Base-by-base conservation (phyloP, 1,140 invertebrate species). In the Drosophila hydei region DNA sequence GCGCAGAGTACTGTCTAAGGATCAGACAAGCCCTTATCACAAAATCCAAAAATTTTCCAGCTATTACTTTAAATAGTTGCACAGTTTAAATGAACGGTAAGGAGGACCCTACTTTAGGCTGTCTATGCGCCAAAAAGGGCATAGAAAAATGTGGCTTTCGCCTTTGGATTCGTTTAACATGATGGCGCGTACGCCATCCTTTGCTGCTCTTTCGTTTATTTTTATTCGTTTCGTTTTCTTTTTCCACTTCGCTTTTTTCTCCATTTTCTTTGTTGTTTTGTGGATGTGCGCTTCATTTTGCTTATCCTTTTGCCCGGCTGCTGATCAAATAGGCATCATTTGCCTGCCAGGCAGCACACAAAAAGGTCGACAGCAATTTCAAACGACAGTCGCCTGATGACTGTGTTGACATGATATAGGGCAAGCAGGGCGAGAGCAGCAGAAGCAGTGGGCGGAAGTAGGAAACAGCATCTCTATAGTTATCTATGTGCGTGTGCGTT, bases 321-420 rank as follows among this genome's bases (percentile, higher is more conserved):
- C 81, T 77, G 83, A 87, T 87, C 83, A 88, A 87, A 87, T 87
- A 87, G 81, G 83, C 81, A 88, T 87, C 74, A 88, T 87, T 87
- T 88, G 81, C 83, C 83, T 88, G 77, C 69, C 62, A 47, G 69
- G 52, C 60, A 74, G 62, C 62, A 50, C 61, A 62, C 40, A 69
- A 77, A 75, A 77, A 71, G 59, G 63, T 78, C 79, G 73, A 62
- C 78, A 81, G 81, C 81, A 81, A 85, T 85, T 81, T 85, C 42
- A 79, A 85, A 79, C 67, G 81, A 87, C 81, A 87, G 81, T 63
- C 77, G 72, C 70, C 81, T 87, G 83, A 87, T 88, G 81, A 81
- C 81, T 87, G 56, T 87, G 81, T 88, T 88, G 81, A 87, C 81
- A 87, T 77, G 55, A 80, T 60, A 48, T 56, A 42, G 51, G 36